Conservation (phyloP, 2,797 vertebrate genomes). For the Scarus forsteni region DNA sequence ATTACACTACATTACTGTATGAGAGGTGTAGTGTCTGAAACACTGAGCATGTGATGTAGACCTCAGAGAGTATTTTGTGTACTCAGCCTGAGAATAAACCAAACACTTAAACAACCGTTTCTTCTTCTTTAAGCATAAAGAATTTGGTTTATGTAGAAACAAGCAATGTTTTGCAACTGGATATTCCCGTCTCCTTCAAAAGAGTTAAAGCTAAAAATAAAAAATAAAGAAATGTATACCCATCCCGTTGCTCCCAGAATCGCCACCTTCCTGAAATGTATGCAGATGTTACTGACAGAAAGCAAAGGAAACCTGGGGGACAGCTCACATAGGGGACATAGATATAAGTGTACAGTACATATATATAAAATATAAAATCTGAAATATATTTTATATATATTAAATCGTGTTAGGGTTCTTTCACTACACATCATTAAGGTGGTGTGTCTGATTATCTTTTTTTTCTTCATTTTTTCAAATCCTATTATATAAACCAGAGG, state of each 20-base stretch:
- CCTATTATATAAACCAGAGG: slow-evolving; percentile 84
- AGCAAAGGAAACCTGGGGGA: slow-evolving; percentile 67
- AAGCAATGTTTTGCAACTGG: slow-evolving; percentile 91
- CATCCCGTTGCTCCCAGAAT: slow-evolving; percentile 61
- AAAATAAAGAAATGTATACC: slow-evolving; percentile 61
- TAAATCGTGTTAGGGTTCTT: slow-evolving; percentile 79
- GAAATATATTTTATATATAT: slow-evolving; percentile 80
- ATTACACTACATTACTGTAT: not conserved
- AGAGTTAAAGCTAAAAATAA: slow-evolving; percentile 90
- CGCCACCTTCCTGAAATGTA: slow-evolving; percentile 60
- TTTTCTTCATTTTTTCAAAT: slow-evolving; percentile 75
- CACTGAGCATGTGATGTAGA: slow-evolving; percentile 17
- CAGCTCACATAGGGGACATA: slow-evolving; percentile 87
- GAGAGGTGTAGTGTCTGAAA: not conserved
- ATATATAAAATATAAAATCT: slow-evolving; percentile 82
- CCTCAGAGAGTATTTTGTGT: slow-evolving; percentile 11
- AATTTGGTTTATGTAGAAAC: slow-evolving; percentile 94
- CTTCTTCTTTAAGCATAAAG: slow-evolving; percentile 87
- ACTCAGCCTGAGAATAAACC: slow-evolving; percentile 79
- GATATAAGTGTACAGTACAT: slow-evolving; percentile 87
- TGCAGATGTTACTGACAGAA: slow-evolving; percentile 84
- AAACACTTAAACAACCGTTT: slow-evolving; percentile 83
- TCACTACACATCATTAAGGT: slow-evolving; percentile 87
- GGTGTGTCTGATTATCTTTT: slow-evolving; percentile 76
- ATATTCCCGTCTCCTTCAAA: slow-evolving; percentile 87